These are phyloP conservation scores for Sarcophaga bullata DNA, from an alignment of 1,140 invertebrate genomes.

Conservation along the genomic window DNA sequence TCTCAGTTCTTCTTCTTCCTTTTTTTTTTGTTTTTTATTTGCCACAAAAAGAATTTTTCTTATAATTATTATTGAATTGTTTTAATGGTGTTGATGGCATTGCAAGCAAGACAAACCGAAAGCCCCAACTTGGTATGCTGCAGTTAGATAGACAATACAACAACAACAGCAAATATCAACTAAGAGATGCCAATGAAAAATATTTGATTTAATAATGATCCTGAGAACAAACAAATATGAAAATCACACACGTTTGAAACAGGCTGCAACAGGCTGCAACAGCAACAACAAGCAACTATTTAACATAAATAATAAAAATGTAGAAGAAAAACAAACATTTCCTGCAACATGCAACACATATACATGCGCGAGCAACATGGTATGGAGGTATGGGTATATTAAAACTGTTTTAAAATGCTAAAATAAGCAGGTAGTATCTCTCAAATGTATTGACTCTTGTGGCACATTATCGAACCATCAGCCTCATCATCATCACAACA, in stretches of 20 bases:
- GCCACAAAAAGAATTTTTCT: too few species aligned
- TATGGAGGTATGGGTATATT: neutral
- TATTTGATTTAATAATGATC: conserved; percentile 27
- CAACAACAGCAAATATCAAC: neutral
- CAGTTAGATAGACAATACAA: too few species aligned
- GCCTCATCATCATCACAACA: neutral
- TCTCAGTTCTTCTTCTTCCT: too few species aligned
- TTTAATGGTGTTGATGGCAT: too few species aligned
- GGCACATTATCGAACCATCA: too few species aligned
- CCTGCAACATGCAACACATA: neutral
- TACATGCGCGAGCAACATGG: neutral
- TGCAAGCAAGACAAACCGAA: too few species aligned
- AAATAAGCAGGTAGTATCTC: neutral
- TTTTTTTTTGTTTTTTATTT: too few species aligned
- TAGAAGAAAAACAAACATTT: conserved; percentile 6
- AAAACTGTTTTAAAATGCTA: neutral
- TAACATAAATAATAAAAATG: conserved; percentile 22
- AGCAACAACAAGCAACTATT: conserved; percentile 10
- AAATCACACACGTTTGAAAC: neutral
- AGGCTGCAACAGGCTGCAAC: too few species aligned
- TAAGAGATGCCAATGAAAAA: neutral
- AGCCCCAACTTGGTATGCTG: too few species aligned
- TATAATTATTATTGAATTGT: too few species aligned
- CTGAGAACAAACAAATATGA: conserved; percentile 24
- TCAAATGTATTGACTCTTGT: too few species aligned